Percentiles rank a stretch among this genome's conserved stretches.
These are phyloP conservation scores for Sebastes hubbsi DNA, from an alignment of 2,797 vertebrate species.

Conservation along the genomic window DNA sequence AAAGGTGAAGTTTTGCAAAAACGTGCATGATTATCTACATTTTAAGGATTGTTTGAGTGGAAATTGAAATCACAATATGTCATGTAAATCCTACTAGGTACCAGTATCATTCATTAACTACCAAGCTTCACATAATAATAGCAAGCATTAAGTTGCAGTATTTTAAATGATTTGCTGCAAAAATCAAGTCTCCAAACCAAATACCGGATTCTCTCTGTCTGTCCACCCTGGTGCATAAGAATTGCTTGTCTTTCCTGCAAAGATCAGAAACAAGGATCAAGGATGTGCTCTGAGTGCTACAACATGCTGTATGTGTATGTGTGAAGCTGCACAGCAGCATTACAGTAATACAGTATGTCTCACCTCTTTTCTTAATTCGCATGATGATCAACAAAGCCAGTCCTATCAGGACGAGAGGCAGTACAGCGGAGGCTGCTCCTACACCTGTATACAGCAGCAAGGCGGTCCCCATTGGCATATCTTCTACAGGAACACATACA, in stretches of 20 bases:
- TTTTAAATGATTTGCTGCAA: background rate
- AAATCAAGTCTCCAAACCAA: constrained; percentile 32
- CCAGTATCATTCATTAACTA: background rate
- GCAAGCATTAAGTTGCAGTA: background rate
- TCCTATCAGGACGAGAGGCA: constrained; percentile 45
- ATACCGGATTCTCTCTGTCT: constrained; percentile 64
- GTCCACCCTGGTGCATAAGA: constrained; percentile 21
- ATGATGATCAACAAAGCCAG: constrained; percentile 33
- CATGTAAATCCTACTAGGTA: background rate
- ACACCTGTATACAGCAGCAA: constrained; percentile 46
- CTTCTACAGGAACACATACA: constrained; percentile 43
- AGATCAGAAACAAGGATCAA: constrained; percentile 8
- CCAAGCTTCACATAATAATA: background rate
- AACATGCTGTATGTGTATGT: background rate
- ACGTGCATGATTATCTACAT: background rate
- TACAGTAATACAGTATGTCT: constrained; percentile 1
- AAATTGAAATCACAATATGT: background rate
- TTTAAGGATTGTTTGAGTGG: background rate
- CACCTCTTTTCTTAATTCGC: constrained; percentile 48
- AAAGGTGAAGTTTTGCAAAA: background rate
- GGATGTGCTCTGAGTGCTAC: background rate
- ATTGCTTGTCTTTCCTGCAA: constrained; percentile 6
- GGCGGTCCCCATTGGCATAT: constrained; percentile 10
- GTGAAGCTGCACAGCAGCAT: background rate
- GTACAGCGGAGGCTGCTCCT: constrained; percentile 2